A percentile compares a stretch with the other conserved stretches of the same genome.
Conservation (phyloP, 1,140 invertebrate species). For the Musca domestica region DNA sequence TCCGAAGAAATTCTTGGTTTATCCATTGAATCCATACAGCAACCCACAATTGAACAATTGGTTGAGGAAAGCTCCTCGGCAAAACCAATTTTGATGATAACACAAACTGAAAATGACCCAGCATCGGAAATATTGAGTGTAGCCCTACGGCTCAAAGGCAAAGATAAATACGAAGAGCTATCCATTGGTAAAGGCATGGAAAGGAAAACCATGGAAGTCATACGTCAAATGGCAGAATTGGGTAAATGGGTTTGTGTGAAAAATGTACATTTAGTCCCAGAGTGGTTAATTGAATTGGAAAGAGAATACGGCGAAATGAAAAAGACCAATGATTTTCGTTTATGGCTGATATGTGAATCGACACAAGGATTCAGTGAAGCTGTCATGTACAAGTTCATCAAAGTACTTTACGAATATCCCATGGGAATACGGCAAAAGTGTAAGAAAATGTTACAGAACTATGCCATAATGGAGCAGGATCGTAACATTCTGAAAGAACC, state of each 20-base stretch:
- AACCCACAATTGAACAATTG: conserved; percentile 43
- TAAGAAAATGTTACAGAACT: conserved; percentile 55
- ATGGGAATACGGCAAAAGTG: conserved; percentile 64
- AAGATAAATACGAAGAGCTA: conserved; percentile 57
- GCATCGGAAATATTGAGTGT: conserved; percentile 71
- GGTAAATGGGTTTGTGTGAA: conserved; percentile 62
- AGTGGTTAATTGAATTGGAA: conserved; percentile 74
- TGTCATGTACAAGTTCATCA: conserved; percentile 57
- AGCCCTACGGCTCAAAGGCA: conserved; percentile 59
- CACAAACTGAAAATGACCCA: conserved; percentile 78
- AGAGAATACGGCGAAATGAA: conserved; percentile 65
- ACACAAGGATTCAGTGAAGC: conserved; percentile 40
- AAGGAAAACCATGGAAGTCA: conserved; percentile 29
- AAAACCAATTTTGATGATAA: conserved; percentile 76
- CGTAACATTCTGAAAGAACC: conserved; percentile 33
- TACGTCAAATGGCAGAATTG: conserved; percentile 37
- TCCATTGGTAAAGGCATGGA: conserved; percentile 49
- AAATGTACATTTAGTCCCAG: conserved; percentile 83
- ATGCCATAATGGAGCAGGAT: conserved; percentile 31
- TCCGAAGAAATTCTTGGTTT: conserved; percentile 67
- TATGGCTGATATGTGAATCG: conserved; percentile 71
- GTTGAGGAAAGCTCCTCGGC: conserved; percentile 47
- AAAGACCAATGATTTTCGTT: conserved; percentile 65
- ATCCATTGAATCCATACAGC: conserved; percentile 38
- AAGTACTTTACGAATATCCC: conserved; percentile 83